phyloP scores from a whole-genome alignment of 2,797 vertebrate genomes.

The Aldrovandia affinis region DNA sequence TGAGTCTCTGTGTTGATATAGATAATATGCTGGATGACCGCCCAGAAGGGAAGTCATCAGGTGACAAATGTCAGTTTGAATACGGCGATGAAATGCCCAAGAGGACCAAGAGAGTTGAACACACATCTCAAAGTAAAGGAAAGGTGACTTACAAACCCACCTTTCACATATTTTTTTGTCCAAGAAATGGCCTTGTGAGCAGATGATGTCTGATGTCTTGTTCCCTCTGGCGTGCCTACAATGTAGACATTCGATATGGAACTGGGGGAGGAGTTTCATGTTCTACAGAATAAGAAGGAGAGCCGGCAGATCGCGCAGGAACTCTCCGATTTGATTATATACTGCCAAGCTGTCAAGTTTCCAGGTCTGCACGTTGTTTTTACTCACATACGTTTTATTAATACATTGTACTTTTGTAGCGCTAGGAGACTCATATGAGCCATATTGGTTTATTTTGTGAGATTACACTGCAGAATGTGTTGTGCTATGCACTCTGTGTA shows the following conservation, averaged over 20 bases:
- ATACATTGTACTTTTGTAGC: neutral
- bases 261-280: slow-evolving; percentile 95
- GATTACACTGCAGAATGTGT: too few relatives aligned
- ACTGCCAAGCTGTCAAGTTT: slow-evolving; percentile 98
- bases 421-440: neutral
- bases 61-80: slow-evolving; percentile 91
- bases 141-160: too few relatives aligned
- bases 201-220: neutral
- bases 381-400: neutral
- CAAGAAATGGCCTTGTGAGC: neutral
- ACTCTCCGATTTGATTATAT: slow-evolving; percentile 95
- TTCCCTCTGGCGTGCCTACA: neutral
- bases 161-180: neutral
- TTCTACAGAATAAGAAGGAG: slow-evolving; percentile 98
- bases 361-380: slow-evolving; percentile 77
- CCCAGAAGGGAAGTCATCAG: slow-evolving; percentile 85
- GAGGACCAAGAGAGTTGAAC: slow-evolving; percentile 89
- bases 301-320: slow-evolving; percentile 98
- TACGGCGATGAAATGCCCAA: slow-evolving; percentile 89
- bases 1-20: slow-evolving; percentile 59
- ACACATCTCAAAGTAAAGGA: slow-evolving; percentile 83
- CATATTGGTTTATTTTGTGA: too few relatives aligned
- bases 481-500: too few relatives aligned
- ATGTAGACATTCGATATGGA: slow-evolving; percentile 95
- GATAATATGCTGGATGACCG: slow-evolving; percentile 98